phyloP scores from a whole-genome alignment of 2,888 invertebrate species.

The Marronus borbonicus region DNA sequence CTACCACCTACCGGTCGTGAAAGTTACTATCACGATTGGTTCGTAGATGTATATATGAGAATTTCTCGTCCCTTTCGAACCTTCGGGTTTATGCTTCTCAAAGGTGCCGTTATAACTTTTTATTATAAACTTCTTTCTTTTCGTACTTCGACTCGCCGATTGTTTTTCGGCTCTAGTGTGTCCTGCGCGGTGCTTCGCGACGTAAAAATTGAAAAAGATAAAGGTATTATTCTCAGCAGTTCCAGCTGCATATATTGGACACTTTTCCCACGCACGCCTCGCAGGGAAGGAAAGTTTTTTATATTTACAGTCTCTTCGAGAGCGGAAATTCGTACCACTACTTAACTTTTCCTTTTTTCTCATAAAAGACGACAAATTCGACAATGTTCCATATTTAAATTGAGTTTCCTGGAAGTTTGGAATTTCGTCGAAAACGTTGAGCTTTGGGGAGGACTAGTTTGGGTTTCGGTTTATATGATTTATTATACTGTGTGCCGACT shows the following conservation, averaged over 20 bases:
- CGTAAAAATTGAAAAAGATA: neutral
- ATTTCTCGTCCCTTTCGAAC: neutral
- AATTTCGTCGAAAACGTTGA: neutral
- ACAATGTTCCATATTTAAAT: conserved; percentile 11
- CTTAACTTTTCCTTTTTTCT: neutral
- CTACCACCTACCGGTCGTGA: conserved; percentile 47
- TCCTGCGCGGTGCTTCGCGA: neutral
- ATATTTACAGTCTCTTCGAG: neutral
- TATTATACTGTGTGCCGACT: too few relatives aligned
- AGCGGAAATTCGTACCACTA: neutral
- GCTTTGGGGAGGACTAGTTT: too few relatives aligned
- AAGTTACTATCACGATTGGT: conserved; percentile 58
- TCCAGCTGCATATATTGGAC: neutral
- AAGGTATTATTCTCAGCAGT: neutral
- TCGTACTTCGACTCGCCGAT: conserved; percentile 13
- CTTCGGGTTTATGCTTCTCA: conserved; percentile 36
- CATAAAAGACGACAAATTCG: neutral
- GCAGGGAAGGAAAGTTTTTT: neutral
- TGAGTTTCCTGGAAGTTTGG: neutral
- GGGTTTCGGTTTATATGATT: too few relatives aligned
- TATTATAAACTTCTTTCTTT: conserved; percentile 27
- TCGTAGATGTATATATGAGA: conserved; percentile 54
- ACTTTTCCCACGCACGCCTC: too few relatives aligned
- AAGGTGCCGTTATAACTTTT: conserved; percentile 43
- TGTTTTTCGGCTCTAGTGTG: conserved; percentile 24